A percentile compares a stretch with the other conserved stretches of the same genome.
Conservation (phyloP, 2,888 invertebrate genomes). For the Caenorhabditis plicata region DNA sequence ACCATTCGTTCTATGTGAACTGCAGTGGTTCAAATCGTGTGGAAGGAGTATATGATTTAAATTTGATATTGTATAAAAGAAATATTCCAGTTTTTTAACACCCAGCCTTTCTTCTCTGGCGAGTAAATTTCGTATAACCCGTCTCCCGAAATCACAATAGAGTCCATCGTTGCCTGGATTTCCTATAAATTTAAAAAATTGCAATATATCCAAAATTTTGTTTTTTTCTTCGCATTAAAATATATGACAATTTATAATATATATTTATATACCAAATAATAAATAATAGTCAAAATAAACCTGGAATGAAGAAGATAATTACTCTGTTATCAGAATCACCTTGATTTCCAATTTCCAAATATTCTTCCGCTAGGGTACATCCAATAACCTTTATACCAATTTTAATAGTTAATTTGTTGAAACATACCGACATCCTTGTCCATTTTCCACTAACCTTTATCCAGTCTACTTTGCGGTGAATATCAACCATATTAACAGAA, state of each 20-base stretch:
- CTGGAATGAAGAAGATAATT: constrained; percentile 50
- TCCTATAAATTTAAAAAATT: constrained; percentile 24
- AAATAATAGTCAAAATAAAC: constrained; percentile 4
- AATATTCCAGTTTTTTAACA: constrained; percentile 29
- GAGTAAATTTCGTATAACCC: constrained; percentile 40
- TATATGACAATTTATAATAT: not conserved
- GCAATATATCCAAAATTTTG: no score
- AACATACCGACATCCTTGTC: constrained; percentile 51
- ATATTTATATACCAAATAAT: not conserved
- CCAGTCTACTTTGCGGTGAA: constrained; percentile 47
- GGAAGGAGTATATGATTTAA: constrained; percentile 59
- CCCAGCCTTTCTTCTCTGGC: constrained; percentile 42
- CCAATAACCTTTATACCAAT: constrained; percentile 32
- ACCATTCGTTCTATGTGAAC: constrained; percentile 42
- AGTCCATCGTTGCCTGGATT: constrained; percentile 62
- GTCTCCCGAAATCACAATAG: constrained; percentile 54
- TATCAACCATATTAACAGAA: constrained; percentile 34
- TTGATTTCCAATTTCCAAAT: constrained; percentile 29
- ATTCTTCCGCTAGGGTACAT: constrained; percentile 36
- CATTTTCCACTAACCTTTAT: constrained; percentile 51
- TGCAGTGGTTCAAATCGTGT: no score
- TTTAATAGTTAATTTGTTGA: not conserved
- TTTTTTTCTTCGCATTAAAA: not conserved
- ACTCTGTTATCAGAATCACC: constrained; percentile 42
- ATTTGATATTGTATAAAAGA: constrained; percentile 53